Base-by-base conservation (phyloP, 2,797 vertebrate species). In the Spondyliosoma cantharus region DNA sequence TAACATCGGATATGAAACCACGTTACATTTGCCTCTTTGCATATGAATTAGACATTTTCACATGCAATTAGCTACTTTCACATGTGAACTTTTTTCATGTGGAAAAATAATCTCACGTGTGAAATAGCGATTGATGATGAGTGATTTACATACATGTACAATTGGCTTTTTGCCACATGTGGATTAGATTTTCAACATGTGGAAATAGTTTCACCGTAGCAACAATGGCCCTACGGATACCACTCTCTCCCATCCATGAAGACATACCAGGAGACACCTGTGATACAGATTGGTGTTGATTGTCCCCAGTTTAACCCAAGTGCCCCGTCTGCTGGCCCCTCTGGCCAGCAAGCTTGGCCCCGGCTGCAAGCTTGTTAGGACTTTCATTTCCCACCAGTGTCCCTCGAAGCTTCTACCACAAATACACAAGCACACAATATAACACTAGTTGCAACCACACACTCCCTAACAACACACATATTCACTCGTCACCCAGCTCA, bases 401-500 rank as follows among this genome's bases (percentile, higher is more conserved):
- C 14, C 46, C 37, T 42, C 25, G 19, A 42, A 42, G 52, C 15
- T 25, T 67, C 42, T 19, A 65, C 74, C 25, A 74, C 29, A 49
- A 13, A 48, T 24, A 8, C 24, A 37, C 12, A 46, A 24, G 42
- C 2, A 17, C 49, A 50, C 27, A 46, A 11, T 12, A 53, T 15
- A 0, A n/a, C 62, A 29, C 24, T 42, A 62, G 42, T 20, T 67
- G 54, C 20, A 15, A 43, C 45, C 16, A 20, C 54, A n/a, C 25
- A 11, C 48, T 46, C 27, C 25, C 46, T 59, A 20, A 19, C 56
- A 61, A 8, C 16, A 25, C 22, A 11, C 45, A 16, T 52, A 50
- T 57, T 61, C 8, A 7, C 29, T 70, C 20, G 12, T 60, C 57
- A 52, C 43, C 42, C 22, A 42, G 54, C 59, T 87, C 71, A 83